Evolutionary conservation across 2,113 vertebrate species (phyloP).

Genomic region (Limnothrissa miodon): DNA sequence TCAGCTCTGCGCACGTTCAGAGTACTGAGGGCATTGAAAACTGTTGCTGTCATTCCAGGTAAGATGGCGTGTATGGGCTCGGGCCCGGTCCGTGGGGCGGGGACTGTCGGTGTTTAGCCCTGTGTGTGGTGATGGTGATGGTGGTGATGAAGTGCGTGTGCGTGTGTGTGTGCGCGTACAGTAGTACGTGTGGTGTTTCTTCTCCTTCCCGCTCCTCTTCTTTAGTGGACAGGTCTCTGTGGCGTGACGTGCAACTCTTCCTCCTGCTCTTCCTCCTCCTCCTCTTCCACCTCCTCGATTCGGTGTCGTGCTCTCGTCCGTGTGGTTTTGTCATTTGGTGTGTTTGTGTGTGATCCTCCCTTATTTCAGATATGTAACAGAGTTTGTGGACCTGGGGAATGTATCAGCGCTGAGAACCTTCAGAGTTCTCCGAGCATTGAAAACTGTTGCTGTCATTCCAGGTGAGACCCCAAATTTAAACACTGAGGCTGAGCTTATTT

Average conservation of each 20-base stretch:
- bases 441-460: constrained; percentile 96
- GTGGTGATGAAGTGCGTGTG: not conserved
- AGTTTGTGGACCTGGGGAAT: constrained; percentile 95
- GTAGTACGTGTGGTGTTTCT: constrained; percentile 57
- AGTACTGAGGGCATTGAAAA: constrained; percentile 92
- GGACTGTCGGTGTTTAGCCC: constrained; percentile 75
- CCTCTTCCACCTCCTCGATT: constrained; percentile 73
- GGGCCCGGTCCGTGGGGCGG: constrained; percentile 48
- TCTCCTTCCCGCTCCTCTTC: constrained; percentile 18
- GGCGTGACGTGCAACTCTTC: constrained; percentile 48
- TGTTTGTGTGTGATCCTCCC: constrained; percentile 91
- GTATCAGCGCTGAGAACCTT: constrained; percentile 95
- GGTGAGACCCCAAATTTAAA: constrained; percentile 77
- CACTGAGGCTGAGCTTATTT: constrained; percentile 58
- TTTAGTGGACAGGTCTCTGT: constrained; percentile 57
- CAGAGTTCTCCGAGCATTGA: constrained; percentile 96
- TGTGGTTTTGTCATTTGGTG: constrained; percentile 80
- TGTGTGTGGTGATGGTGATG: constrained; percentile 49
- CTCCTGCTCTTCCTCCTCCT: constrained; percentile 59
- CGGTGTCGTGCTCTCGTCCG: constrained; percentile 73
- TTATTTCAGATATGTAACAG: constrained; percentile 90
- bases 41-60: constrained; percentile 94
- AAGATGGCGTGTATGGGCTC: constrained; percentile 64
- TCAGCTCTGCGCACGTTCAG: constrained; percentile 92
- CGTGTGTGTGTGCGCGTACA: constrained; percentile 33